Conservation (phyloP, 2,888 invertebrate genomes). For the Tricholauxania praeusta region DNA sequence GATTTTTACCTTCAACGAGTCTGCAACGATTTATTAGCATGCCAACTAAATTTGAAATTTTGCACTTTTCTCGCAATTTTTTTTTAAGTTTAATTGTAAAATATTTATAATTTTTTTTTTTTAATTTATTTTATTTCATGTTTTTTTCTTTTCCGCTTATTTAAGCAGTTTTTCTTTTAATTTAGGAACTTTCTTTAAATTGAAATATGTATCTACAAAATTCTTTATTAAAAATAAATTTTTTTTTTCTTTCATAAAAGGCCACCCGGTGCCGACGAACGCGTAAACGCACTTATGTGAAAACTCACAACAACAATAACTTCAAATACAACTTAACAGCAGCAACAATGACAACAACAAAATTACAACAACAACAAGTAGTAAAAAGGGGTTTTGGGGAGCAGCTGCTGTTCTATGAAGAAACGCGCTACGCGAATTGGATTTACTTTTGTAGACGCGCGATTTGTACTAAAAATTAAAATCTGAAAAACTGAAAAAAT, state of each 20-base stretch:
- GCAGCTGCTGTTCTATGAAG: background rate
- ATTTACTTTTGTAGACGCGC: slow-evolving; percentile 35
- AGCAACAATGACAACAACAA: background rate
- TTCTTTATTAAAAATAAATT: too few relatives aligned
- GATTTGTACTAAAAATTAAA: slow-evolving; percentile 44
- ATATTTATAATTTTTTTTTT: background rate
- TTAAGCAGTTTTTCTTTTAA: background rate
- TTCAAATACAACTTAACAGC: background rate
- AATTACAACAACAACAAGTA: background rate
- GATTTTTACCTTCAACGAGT: slow-evolving; percentile 48
- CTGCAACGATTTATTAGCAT: slow-evolving; percentile 53
- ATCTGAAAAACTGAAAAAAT: slow-evolving; percentile 34
- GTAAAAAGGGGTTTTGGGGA: background rate
- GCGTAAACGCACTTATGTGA: background rate
- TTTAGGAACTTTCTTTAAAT: background rate
- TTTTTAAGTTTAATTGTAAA: background rate
- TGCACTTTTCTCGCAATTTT: background rate
- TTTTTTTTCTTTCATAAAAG: too few relatives aligned
- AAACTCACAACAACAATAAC: background rate
- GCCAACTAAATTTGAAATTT: slow-evolving; percentile 48
- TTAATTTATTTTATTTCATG: background rate
- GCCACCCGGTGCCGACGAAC: too few relatives aligned
- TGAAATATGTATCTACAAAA: too few relatives aligned
- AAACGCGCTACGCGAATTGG: background rate
- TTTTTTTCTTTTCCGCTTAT: background rate